Evolutionary conservation across 2,797 vertebrate genomes (phyloP).

Genomic region (Liparis tanakae): DNA sequence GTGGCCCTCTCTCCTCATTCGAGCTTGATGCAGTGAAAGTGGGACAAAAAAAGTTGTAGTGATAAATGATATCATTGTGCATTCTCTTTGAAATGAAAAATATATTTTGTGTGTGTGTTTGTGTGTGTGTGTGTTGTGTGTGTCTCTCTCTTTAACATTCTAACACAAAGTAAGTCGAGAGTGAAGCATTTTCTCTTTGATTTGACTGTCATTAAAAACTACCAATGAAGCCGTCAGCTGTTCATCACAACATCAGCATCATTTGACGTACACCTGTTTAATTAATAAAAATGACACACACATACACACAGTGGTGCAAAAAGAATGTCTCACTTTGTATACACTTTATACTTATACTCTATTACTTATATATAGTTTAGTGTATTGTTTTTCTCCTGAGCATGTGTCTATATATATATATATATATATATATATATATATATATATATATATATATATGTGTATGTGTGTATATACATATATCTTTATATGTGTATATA

Average conservation of each 20-base stretch:
- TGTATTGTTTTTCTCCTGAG: not conserved
- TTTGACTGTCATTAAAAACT: not conserved
- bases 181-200: not conserved
- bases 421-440: no score
- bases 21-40: not conserved
- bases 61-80: conserved; percentile 11
- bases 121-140: not conserved
- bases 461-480: not conserved
- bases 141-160: not conserved
- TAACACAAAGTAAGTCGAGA: not conserved
- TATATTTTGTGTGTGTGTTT: not conserved
- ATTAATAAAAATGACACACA: not conserved
- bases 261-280: not conserved
- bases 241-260: not conserved
- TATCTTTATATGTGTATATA: no score
- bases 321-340: no score
- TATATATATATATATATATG: no score
- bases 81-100: conserved; percentile 4
- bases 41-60: no score
- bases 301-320: not conserved
- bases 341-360: no score
- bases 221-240: not conserved
- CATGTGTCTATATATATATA: not conserved
- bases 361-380: not conserved
- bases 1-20: not conserved